Percentiles rank a stretch among this genome's conserved stretches.
phyloP scores from a whole-genome alignment of 2,113 vertebrate genomes.

The Narcine bancroftii region DNA sequence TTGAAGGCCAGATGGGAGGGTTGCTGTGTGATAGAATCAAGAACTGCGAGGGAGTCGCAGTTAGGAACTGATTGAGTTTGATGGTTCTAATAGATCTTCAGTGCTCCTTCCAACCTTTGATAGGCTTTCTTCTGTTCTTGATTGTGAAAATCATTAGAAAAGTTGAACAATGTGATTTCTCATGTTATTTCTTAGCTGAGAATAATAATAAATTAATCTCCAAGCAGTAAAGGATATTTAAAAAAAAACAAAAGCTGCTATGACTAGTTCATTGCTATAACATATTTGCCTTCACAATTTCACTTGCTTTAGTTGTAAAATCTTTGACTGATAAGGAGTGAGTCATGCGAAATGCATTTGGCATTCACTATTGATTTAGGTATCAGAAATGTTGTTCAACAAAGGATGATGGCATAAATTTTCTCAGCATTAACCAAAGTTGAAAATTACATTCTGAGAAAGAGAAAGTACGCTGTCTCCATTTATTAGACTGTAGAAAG shows the following conservation, averaged over 20 bases:
- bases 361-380: slow-evolving; percentile 11
- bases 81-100: no score
- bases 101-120: no score
- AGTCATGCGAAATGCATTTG: background rate
- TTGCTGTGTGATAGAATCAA: no score
- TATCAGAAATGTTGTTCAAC: slow-evolving; percentile 17
- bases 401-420: background rate
- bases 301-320: background rate
- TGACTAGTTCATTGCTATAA: background rate
- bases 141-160: background rate
- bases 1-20: no score
- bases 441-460: slow-evolving; percentile 46
- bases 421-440: background rate
- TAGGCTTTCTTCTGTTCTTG: no score
- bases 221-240: background rate
- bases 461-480: slow-evolving; percentile 69
- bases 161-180: background rate
- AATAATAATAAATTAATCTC: background rate
- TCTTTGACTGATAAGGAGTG: background rate
- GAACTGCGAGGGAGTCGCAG: no score
- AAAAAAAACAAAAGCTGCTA: background rate
- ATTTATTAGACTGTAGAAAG: slow-evolving; percentile 75
- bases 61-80: no score
- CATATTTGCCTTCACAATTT: background rate
- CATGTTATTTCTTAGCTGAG: background rate